phyloP scores from a whole-genome alignment of 1,140 invertebrate genomes.

The Vollenhovia emeryi region DNA sequence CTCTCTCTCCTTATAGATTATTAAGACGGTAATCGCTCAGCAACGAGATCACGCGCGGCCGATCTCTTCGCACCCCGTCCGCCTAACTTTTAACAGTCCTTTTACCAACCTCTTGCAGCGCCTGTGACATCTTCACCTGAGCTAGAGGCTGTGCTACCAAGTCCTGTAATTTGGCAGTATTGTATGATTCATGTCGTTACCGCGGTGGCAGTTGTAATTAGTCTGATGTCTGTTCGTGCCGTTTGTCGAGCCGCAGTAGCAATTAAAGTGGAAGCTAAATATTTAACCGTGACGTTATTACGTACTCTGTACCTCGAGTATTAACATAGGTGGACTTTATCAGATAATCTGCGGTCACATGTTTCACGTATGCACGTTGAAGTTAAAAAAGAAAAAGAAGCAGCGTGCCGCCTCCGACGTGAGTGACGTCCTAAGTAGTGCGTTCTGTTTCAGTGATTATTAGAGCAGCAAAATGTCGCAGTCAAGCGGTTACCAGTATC shows the following conservation, averaged over 20 bases:
- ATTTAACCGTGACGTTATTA: not conserved
- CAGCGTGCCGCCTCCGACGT: no score
- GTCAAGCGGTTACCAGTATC: constrained; percentile 78
- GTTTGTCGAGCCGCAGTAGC: not conserved
- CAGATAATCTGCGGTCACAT: not conserved
- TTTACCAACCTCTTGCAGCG: not conserved
- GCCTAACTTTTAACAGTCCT: not conserved
- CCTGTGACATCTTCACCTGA: not conserved
- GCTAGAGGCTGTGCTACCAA: not conserved
- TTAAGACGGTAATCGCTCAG: not conserved
- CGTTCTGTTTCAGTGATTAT: constrained; percentile 68
- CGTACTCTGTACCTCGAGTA: not conserved
- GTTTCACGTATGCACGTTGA: not conserved
- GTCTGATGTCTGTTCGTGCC: not conserved
- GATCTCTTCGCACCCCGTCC: not conserved
- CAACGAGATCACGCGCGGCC: not conserved
- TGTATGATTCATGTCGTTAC: not conserved
- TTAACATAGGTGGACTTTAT: not conserved
- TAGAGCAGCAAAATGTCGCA: constrained; percentile 77
- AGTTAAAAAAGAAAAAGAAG: no score
- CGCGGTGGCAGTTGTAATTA: not conserved
- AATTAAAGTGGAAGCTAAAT: constrained; percentile 13
- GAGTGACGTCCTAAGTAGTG: not conserved
- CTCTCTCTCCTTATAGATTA: not conserved
- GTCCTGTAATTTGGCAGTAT: not conserved